Conservation (phyloP, 2,888 invertebrate genomes). For the Thysanoteuthis rhombus region DNA sequence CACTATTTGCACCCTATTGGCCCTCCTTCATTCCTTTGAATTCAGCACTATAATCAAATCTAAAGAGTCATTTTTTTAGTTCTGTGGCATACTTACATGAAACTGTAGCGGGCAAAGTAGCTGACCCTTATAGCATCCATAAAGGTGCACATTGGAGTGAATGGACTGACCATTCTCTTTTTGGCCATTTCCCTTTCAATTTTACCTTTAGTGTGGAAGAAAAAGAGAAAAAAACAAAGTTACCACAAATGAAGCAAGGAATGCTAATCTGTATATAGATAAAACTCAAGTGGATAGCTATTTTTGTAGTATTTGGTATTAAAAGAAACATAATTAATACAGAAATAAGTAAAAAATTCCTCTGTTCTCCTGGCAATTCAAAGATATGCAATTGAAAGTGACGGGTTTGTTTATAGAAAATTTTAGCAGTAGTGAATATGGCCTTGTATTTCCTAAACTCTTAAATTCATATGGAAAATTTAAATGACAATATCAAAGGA, state of each 20-base stretch:
- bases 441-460: no score
- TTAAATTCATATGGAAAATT: no score
- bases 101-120: conserved; percentile 60
- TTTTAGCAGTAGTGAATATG: no score
- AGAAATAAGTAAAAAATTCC: no score
- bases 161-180: conserved; percentile 51
- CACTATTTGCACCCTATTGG: no score
- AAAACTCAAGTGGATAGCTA: not conserved
- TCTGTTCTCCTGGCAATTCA: no score
- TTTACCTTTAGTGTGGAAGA: conserved; percentile 50
- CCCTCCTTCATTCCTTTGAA: no score
- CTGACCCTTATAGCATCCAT: conserved; percentile 62
- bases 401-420: no score
- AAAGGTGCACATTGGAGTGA: conserved; percentile 57
- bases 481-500: no score
- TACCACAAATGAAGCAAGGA: not conserved
- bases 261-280: no score
- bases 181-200: conserved; percentile 63
- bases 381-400: no score
- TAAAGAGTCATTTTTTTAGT: not conserved
- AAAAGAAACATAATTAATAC: not conserved
- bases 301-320: not conserved
- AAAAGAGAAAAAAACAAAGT: not conserved
- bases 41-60: no score
- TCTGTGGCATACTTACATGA: conserved; percentile 62